Base-by-base conservation (phyloP, 2,113 vertebrate genomes). In the Centropus unirufus region DNA sequence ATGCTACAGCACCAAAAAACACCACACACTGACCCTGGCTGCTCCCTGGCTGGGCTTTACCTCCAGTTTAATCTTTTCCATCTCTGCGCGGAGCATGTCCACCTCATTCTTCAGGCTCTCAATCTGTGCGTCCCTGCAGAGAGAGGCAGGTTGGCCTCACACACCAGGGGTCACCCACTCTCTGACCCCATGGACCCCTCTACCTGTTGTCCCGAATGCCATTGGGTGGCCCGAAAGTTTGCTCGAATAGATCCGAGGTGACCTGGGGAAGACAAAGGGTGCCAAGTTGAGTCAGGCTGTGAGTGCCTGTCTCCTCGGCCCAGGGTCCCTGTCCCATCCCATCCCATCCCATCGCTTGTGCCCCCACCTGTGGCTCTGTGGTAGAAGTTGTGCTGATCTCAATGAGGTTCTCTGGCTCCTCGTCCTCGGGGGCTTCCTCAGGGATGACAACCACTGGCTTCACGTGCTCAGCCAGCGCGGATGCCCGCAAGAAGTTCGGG, bases 371-470 rank as follows among this genome's bases (percentile, higher is more conserved):
- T 0, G 98, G 97, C 90, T 98, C 98, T 0, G 17, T 81, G 3
- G 96, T 83, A 24, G 98, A 97, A 12, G 95, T 90, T 0, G 97
- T 96, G 93, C 98, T 98, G 95, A 99, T 98, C 83, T 99, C 99
- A 0, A 99, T 98, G 83, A 99, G 98, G 26, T 98, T 98, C 97
- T 99, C 99, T 0, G 98, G 98, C 4, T 99, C 99, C 16, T 99
- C 99, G 0, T 99, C 99, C 58, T 99, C 99, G 0, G 99, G 98
- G 23, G 98, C 97, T 92, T 98, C 98, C 62, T 99, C 98, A 0
- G 99, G 98, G 75, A 99, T 99, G 80, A 99, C 99, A 7, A 99
- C 99, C 93, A 99, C 99, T 0, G 99, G 99, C 88, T 99, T 99
- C 78, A 99, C 99, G 4, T 99, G 99, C 96, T 99, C 99, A 0